A percentile compares a stretch with the other conserved stretches of the same genome.
Conservation (phyloP, 2,888 invertebrate species). For the Amaurobius ferox region DNA sequence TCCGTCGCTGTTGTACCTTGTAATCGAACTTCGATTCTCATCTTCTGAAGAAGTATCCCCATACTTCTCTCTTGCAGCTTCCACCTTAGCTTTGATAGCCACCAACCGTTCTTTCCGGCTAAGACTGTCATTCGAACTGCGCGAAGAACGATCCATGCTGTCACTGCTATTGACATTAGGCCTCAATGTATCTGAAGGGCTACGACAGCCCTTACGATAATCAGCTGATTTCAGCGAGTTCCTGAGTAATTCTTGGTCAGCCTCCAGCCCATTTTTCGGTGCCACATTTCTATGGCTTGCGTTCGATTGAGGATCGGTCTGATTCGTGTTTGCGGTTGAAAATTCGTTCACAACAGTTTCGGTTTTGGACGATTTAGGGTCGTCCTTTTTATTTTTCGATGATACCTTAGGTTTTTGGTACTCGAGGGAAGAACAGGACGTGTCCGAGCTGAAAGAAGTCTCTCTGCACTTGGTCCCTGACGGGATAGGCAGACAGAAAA, state of each 20-base stretch:
- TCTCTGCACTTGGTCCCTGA: slow-evolving; percentile 47
- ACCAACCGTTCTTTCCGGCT: slow-evolving; percentile 73
- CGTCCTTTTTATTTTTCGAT: slow-evolving; percentile 13
- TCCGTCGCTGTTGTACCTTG: slow-evolving; percentile 65
- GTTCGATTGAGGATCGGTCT: slow-evolving; percentile 22
- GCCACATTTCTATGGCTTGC: neutral
- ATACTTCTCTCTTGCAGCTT: slow-evolving; percentile 72
- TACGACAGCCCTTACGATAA: slow-evolving; percentile 10
- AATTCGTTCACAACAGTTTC: neutral
- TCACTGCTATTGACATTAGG: slow-evolving; percentile 55
- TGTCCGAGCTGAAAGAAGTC: slow-evolving; percentile 67
- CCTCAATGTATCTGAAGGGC: slow-evolving; percentile 23
- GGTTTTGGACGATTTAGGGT: neutral
- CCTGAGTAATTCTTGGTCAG: neutral
- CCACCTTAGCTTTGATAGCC: slow-evolving; percentile 74
- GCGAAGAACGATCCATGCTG: slow-evolving; percentile 67
- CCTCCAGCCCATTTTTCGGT: neutral
- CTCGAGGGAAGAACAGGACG: slow-evolving; percentile 71
- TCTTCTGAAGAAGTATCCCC: slow-evolving; percentile 78
- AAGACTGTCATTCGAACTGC: slow-evolving; percentile 68
- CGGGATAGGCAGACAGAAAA: slow-evolving; percentile 58
- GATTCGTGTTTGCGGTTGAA: slow-evolving; percentile 18
- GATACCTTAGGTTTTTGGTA: slow-evolving; percentile 56
- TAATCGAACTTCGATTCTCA: slow-evolving; percentile 21
- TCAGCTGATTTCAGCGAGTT: slow-evolving; percentile 5